Percentiles rank a stretch among this genome's conserved stretches.
These are phyloP conservation scores for Dipodomys merriami DNA, from an alignment of 2,113 vertebrate species.

Conservation along the genomic window DNA sequence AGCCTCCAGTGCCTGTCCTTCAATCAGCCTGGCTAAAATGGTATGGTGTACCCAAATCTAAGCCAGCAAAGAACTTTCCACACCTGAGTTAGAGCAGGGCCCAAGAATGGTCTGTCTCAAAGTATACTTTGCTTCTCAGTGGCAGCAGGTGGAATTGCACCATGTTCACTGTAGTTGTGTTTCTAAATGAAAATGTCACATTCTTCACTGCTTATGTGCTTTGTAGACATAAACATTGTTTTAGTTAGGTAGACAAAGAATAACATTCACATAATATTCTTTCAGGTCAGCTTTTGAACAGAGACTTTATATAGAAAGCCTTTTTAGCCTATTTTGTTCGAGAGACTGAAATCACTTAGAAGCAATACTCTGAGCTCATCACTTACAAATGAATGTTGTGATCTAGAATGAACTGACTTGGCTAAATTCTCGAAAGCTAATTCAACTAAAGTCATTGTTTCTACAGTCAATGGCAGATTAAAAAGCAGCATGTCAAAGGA, in stretches of 20 bases:
- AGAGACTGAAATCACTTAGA: not conserved
- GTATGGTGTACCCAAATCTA: not conserved
- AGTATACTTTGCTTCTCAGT: not conserved
- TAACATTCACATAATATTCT: not conserved
- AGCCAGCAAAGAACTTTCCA: not conserved
- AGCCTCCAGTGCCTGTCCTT: not conserved
- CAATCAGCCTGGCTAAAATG: not conserved
- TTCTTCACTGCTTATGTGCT: not conserved
- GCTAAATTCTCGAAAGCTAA: not conserved
- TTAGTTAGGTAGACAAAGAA: not conserved
- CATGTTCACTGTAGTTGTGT: not conserved
- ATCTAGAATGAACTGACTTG: not conserved
- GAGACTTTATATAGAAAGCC: not conserved
- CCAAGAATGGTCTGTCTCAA: not conserved
- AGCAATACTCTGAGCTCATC: not conserved
- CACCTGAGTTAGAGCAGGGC: not conserved
- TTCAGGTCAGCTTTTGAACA: conserved; percentile 35
- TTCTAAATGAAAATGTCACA: not conserved
- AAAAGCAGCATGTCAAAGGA: not conserved
- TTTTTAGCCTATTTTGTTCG: conserved; percentile 12
- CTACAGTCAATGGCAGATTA: not conserved
- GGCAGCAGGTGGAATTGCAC: not conserved
- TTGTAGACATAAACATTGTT: not conserved
- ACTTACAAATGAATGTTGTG: not conserved
- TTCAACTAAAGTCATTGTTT: not conserved